Percentiles rank a stretch among this genome's conserved stretches.
phyloP scores from a whole-genome alignment of 30 jellyfish, hydroid and myxozoan species.

The Morbakka virulenta region DNA sequence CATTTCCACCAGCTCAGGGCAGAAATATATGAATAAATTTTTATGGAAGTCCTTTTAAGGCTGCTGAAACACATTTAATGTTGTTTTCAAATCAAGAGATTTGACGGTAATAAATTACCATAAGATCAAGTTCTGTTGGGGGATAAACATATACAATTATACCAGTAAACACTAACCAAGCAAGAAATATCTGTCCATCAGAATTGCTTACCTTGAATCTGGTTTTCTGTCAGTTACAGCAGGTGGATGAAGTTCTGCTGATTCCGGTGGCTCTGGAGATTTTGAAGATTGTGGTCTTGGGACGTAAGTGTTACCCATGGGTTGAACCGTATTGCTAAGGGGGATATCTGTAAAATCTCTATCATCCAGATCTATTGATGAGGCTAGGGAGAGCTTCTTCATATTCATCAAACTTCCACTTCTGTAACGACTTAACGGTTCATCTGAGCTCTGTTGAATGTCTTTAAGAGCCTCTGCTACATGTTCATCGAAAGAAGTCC shows the following conservation, averaged over 20 bases:
- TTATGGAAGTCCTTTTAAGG: no score
- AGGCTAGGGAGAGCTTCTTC: not conserved
- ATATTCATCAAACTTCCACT: not conserved
- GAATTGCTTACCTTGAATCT: slow-evolving; percentile 68
- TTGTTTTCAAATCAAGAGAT: no score
- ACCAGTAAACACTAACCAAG: no score
- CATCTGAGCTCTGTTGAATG: slow-evolving; percentile 16
- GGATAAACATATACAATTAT: no score
- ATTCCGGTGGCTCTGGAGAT: not conserved
- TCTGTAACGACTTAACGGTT: slow-evolving; percentile 27
- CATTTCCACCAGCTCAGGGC: no score
- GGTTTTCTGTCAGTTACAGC: slow-evolving; percentile 69
- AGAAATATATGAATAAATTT: no score
- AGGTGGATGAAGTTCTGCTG: slow-evolving; percentile 61
- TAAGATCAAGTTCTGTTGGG: no score
- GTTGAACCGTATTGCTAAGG: slow-evolving; percentile 46
- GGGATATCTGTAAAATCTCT: slow-evolving; percentile 81
- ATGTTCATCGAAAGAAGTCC: slow-evolving; percentile 17
- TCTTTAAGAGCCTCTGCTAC: slow-evolving; percentile 30
- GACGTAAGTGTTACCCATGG: slow-evolving; percentile 66
- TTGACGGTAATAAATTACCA: no score
- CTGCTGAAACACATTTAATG: no score
- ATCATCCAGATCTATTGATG: slow-evolving; percentile 27
- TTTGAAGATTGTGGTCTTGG: slow-evolving; percentile 31
- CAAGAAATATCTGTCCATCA: no score